phyloP scores from a whole-genome alignment of 2,113 vertebrate genomes.

The Neomonachus schauinslandi region DNA sequence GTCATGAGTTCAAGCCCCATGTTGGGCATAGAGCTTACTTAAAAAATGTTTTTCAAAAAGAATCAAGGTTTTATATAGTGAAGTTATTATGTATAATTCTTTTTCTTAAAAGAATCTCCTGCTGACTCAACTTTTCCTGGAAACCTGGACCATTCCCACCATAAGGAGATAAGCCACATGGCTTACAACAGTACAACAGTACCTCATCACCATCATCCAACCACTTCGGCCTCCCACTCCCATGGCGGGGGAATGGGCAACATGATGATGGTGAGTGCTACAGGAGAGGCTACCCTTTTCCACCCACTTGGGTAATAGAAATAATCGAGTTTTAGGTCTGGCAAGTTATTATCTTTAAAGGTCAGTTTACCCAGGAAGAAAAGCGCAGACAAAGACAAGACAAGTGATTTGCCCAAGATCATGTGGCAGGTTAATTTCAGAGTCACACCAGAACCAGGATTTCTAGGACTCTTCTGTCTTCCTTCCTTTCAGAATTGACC shows the following conservation, averaged over 20 bases:
- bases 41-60: neutral
- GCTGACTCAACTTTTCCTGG: neutral
- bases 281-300: neutral
- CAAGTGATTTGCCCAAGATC: neutral
- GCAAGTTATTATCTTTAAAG: neutral
- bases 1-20: neutral
- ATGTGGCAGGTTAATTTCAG: neutral
- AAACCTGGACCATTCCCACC: conserved; percentile 75
- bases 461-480: neutral
- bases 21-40: neutral
- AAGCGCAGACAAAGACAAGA: neutral
- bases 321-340: neutral
- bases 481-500: neutral
- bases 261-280: conserved; percentile 88
- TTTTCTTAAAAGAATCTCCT: conserved; percentile 59
- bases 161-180: conserved; percentile 29
- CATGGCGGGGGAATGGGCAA: conserved; percentile 65
- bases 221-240: conserved; percentile 42
- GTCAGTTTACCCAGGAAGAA: neutral
- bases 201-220: conserved; percentile 80
- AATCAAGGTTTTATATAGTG: neutral
- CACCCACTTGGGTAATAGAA: neutral
- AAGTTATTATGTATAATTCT: conserved; percentile 21
- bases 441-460: neutral
- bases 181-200: conserved; percentile 60